These are phyloP conservation scores for Eriosoma lanigerum DNA, from an alignment of 1,140 invertebrate genomes.

Conservation along the genomic window DNA sequence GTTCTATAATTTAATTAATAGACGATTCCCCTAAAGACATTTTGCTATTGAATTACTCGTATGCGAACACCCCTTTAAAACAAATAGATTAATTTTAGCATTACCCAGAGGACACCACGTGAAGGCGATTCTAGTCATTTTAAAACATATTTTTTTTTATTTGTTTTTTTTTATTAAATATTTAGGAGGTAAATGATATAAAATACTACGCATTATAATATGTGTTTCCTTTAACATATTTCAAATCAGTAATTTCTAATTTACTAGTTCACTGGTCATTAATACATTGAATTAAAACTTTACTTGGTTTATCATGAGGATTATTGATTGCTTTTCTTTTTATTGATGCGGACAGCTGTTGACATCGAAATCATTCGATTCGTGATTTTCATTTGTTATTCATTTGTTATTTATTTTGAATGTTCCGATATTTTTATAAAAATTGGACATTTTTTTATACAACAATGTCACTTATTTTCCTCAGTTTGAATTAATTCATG, in stretches of 20 bases:
- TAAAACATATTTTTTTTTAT: no score
- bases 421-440: not conserved
- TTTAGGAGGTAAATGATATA: not conserved
- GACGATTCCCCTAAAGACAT: no score
- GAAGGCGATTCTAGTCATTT: no score
- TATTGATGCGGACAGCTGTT: not conserved
- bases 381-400: not conserved
- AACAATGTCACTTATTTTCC: not conserved
- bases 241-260: conserved; percentile 10
- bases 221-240: not conserved
- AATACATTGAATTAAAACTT: conserved; percentile 8
- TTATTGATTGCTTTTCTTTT: not conserved
- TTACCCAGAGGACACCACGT: no score
- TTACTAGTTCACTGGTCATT: not conserved
- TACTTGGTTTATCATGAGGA: not conserved
- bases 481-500: not conserved
- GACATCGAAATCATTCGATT: not conserved
- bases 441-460: not conserved
- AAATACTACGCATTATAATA: not conserved
- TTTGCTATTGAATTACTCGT: no score
- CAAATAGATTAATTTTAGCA: no score
- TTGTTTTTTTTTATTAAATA: no score
- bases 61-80: no score
- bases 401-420: not conserved
- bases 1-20: no score